These are phyloP conservation scores for Procambarus virginalis DNA, from an alignment of 1,140 invertebrate genomes.

Conservation along the genomic window DNA sequence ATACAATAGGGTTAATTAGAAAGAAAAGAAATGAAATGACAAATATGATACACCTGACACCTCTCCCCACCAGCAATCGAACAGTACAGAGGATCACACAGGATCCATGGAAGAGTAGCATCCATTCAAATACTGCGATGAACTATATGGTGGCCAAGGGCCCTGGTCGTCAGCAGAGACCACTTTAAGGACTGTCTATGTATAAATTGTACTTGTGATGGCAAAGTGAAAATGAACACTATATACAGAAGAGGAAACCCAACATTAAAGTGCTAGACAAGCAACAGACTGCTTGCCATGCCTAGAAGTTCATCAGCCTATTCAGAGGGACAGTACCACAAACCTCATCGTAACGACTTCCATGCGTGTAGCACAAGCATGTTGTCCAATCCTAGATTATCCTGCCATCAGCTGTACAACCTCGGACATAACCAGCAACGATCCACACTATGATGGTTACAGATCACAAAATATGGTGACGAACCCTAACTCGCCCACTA, in stretches of 20 bases:
- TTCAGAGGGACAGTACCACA: slow-evolving; percentile 34
- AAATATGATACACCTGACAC: slow-evolving; percentile 52
- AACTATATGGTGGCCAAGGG: slow-evolving; percentile 37
- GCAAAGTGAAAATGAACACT: slow-evolving; percentile 56
- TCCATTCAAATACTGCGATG: slow-evolving; percentile 39
- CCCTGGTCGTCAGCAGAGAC: slow-evolving; percentile 34
- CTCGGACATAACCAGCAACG: neutral
- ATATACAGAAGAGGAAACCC: slow-evolving; percentile 47
- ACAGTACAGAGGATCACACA: slow-evolving; percentile 44
- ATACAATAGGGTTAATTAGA: slow-evolving; percentile 43
- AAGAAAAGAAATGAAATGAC: slow-evolving; percentile 16
- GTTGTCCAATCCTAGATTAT: slow-evolving; percentile 45
- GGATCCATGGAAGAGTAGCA: slow-evolving; percentile 30
- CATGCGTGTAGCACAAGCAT: slow-evolving; percentile 24
- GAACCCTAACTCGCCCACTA: slow-evolving; percentile 23
- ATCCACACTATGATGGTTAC: slow-evolving; percentile 27
- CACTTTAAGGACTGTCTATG: slow-evolving; percentile 39
- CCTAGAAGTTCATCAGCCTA: slow-evolving; percentile 40
- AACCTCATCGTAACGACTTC: slow-evolving; percentile 22
- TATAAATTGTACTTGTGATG: slow-evolving; percentile 50
- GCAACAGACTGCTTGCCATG: slow-evolving; percentile 40
- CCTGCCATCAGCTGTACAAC: slow-evolving; percentile 27
- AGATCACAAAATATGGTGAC: slow-evolving; percentile 42
- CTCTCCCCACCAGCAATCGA: slow-evolving; percentile 28
- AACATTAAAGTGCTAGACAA: slow-evolving; percentile 47